phyloP scores from a whole-genome alignment of 2,797 vertebrate species.

The Setipinna tenuifilis region DNA sequence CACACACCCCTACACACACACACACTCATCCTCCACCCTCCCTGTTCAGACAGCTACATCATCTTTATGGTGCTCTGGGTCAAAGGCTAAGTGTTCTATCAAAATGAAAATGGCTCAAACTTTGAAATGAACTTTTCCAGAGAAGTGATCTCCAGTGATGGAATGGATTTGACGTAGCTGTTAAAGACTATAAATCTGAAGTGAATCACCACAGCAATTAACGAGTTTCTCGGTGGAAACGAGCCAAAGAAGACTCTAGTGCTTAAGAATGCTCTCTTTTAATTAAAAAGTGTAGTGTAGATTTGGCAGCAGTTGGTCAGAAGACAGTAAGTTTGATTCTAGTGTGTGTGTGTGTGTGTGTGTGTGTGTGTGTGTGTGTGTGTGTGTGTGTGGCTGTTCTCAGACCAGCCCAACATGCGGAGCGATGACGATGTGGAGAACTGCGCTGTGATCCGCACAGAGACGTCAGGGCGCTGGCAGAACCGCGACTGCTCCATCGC shows the following conservation, averaged over 20 bases:
- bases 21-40: not conserved
- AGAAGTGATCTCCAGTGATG: not conserved
- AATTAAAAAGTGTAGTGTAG: not conserved
- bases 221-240: not conserved
- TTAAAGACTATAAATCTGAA: not conserved
- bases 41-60: not conserved
- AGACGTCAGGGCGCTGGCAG: slow-evolving; percentile 92
- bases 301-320: not conserved
- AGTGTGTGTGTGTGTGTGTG: not conserved
- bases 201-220: not conserved
- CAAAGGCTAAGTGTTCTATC: not conserved
- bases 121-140: not conserved
- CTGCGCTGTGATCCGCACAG: slow-evolving; percentile 91
- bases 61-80: not conserved
- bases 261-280: not conserved
- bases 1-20: too few relatives aligned
- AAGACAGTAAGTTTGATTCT: too few relatives aligned
- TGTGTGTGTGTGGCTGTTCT: slow-evolving; percentile 29
- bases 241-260: not conserved
- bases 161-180: not conserved
- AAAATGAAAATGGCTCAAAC: not conserved
- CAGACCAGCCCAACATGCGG: slow-evolving; percentile 83
- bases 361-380: not conserved
- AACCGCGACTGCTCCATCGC: slow-evolving; percentile 90
- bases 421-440: slow-evolving; percentile 88